These are phyloP conservation scores for Syrrhaptes paradoxus DNA, from an alignment of 2,113 vertebrate species.

Conservation along the genomic window DNA sequence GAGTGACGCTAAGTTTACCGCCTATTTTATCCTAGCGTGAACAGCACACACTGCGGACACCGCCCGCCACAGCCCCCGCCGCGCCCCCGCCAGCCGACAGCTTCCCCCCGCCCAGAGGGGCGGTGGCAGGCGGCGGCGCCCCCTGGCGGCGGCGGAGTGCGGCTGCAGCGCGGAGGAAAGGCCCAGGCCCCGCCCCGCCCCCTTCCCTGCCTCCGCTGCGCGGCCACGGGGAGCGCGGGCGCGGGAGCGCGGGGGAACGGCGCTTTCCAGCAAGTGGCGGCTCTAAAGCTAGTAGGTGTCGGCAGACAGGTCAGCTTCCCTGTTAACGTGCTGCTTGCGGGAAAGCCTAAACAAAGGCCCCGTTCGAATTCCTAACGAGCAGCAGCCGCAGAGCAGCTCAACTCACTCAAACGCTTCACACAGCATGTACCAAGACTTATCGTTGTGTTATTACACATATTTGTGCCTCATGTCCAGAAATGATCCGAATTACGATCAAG, in stretches of 20 bases:
- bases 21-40: background rate
- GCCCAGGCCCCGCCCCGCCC: background rate
- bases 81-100: background rate
- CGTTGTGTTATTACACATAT: rapidly evolving
- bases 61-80: background rate
- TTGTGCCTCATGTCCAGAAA: background rate
- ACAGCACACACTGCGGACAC: background rate
- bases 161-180: background rate
- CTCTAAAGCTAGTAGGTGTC: rapidly evolving
- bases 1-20: background rate
- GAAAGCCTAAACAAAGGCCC: background rate
- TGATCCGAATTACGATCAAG: background rate
- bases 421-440: rapidly evolving
- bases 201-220: background rate
- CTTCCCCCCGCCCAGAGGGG: background rate
- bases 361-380: rapidly evolving
- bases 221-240: background rate
- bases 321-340: rapidly evolving
- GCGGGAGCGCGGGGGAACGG: background rate
- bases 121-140: constrained; percentile 31
- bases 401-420: background rate
- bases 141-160: constrained; percentile 47
- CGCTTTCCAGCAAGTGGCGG: background rate
- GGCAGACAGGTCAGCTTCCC: rapidly evolving
- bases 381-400: background rate